Evolutionary conservation across 2,888 invertebrate genomes (phyloP).

Genomic region (Belgica antarctica): DNA sequence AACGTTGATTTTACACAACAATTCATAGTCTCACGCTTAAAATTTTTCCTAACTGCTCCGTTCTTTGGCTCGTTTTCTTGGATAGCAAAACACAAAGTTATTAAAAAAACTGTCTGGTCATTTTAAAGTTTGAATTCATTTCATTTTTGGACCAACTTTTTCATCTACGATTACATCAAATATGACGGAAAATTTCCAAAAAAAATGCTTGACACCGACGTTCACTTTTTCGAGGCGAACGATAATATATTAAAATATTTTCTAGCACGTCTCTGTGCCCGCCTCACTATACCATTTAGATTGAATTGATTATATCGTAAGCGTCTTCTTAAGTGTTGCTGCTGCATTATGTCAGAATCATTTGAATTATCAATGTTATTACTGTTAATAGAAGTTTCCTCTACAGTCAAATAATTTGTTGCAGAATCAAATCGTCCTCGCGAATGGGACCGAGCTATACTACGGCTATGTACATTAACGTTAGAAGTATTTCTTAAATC

Average conservation of each 20-base stretch:
- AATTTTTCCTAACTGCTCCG: too few relatives aligned
- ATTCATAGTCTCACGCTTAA: too few relatives aligned
- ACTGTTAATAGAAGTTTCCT: constrained; percentile 36
- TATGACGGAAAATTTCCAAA: too few relatives aligned
- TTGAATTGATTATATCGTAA: constrained; percentile 39
- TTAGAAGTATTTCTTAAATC: constrained; percentile 37
- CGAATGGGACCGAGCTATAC: background rate
- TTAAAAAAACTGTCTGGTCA: background rate
- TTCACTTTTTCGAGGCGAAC: constrained; percentile 36
- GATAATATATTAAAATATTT: constrained; percentile 48
- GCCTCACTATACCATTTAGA: constrained; percentile 45
- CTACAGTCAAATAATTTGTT: constrained; percentile 42
- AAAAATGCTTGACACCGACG: too few relatives aligned
- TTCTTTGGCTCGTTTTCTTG: background rate
- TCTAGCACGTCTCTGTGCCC: constrained; percentile 54
- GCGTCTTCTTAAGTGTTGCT: constrained; percentile 39
- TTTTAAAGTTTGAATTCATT: background rate
- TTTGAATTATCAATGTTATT: constrained; percentile 33
- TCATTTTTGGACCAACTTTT: background rate
- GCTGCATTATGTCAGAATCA: constrained; percentile 39
- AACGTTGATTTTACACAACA: too few relatives aligned
- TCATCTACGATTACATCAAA: too few relatives aligned
- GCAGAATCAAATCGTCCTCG: constrained; percentile 37
- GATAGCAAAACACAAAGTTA: background rate
- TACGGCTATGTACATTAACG: constrained; percentile 11